These are phyloP conservation scores for Phasia obesa DNA, from an alignment of 2,888 invertebrate genomes.

Conservation along the genomic window DNA sequence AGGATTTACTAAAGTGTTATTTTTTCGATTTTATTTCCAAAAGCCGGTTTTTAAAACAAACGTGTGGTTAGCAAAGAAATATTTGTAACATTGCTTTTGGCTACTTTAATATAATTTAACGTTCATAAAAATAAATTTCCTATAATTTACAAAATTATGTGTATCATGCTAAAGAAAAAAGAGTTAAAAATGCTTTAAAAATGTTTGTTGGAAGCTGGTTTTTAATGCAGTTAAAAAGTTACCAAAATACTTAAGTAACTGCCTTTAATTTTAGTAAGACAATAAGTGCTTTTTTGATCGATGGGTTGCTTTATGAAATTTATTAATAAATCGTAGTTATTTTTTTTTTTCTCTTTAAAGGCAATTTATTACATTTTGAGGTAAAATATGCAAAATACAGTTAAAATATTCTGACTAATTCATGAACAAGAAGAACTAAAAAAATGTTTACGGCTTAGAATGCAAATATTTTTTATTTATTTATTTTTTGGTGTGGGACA, in stretches of 20 bases:
- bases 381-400: conserved; percentile 33
- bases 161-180: conserved; percentile 25
- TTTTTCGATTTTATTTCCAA: background rate
- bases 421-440: background rate
- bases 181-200: background rate
- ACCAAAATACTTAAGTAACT: conserved; percentile 19
- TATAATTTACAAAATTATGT: conserved; percentile 65
- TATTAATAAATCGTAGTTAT: conserved; percentile 33
- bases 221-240: background rate
- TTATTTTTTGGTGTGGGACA: background rate
- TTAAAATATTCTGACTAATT: conserved; percentile 18
- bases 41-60: conserved; percentile 1
- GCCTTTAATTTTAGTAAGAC: conserved; percentile 40
- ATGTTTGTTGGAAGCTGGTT: conserved; percentile 50
- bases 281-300: conserved; percentile 65
- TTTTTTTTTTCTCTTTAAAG: background rate
- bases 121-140: conserved; percentile 59
- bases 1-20: conserved; percentile 65
- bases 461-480: background rate
- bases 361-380: conserved; percentile 18
- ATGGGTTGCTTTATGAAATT: conserved; percentile 53
- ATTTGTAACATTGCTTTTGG: conserved; percentile 45
- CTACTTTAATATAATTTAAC: conserved; percentile 49
- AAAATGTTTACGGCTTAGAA: background rate
- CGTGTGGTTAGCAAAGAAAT: conserved; percentile 32